Conservation (phyloP, 2,797 vertebrate genomes). For the Gymnodraco acuticeps region DNA sequence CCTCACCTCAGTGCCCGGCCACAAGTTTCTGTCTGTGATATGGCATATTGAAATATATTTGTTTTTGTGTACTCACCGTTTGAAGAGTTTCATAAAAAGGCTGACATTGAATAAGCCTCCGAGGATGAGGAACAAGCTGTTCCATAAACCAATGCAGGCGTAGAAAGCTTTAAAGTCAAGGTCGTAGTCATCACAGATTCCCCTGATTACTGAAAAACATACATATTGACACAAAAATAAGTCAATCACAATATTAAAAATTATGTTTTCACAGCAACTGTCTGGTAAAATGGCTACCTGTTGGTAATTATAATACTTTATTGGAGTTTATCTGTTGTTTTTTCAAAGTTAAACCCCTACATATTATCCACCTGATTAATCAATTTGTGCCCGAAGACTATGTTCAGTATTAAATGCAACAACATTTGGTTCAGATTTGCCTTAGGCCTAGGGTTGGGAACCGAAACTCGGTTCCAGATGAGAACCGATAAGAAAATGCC, state of each 20-base stretch:
- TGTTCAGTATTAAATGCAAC: no score
- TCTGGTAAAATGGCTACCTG: not conserved
- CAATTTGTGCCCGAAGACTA: no score
- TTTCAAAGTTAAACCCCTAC: not conserved
- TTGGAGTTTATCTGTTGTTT: not conserved
- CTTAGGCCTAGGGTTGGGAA: no score
- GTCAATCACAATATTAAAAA: not conserved
- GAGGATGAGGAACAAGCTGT: slow-evolving; percentile 93
- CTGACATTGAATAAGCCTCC: slow-evolving; percentile 95
- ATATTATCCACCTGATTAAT: not conserved
- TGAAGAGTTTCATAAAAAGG: slow-evolving; percentile 95
- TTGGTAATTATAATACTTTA: not conserved
- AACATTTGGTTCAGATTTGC: no score
- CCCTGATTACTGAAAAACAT: slow-evolving; percentile 87
- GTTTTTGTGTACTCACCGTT: slow-evolving; percentile 85
- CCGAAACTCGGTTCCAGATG: no score
- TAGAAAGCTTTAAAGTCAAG: slow-evolving; percentile 94
- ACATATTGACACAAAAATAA: not conserved
- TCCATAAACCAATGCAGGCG: slow-evolving; percentile 95
- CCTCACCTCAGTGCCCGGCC: slow-evolving; percentile 18
- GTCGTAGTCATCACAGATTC: slow-evolving; percentile 92
- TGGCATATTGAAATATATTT: slow-evolving; percentile 2
- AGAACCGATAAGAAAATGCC: no score
- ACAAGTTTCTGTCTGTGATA: slow-evolving; percentile 2
- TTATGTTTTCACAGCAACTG: not conserved